A percentile compares a stretch with the other conserved stretches of the same genome.
phyloP scores from a whole-genome alignment of 2,888 invertebrate species.

The Polia nebulosa region DNA sequence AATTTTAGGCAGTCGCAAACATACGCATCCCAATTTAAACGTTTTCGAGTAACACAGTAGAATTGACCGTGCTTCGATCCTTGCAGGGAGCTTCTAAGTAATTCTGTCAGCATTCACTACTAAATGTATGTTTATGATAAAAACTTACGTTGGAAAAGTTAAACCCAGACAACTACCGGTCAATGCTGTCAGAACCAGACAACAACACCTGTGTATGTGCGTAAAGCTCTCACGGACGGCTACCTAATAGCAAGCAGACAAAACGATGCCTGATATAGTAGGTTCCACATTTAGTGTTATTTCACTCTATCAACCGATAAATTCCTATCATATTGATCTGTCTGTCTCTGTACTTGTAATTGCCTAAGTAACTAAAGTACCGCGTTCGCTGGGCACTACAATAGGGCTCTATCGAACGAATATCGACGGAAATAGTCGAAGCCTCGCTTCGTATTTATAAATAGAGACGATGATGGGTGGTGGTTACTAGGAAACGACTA shows the following conservation, averaged over 20 bases:
- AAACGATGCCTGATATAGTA: neutral
- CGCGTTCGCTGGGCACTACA: neutral
- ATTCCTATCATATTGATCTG: conserved; percentile 13
- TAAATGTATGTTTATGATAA: too few species aligned
- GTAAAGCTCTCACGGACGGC: neutral
- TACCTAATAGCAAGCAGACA: neutral
- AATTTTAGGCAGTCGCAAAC: neutral
- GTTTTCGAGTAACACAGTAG: neutral
- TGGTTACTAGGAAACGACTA: neutral
- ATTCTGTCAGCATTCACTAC: too few species aligned
- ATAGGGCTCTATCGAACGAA: neutral
- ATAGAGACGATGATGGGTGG: neutral
- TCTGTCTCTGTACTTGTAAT: conserved; percentile 8
- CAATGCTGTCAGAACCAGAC: neutral
- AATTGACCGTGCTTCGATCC: neutral
- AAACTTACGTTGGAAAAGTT: neutral
- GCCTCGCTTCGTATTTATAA: conserved; percentile 1
- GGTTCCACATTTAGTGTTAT: neutral
- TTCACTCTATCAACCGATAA: neutral
- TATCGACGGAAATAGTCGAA: neutral
- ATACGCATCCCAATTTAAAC: neutral
- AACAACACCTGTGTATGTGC: neutral
- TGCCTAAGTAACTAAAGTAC: neutral
- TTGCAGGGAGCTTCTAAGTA: neutral
- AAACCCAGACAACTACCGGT: neutral